Evolutionary conservation across 2,888 invertebrate genomes (phyloP), one percentile per base, ranked within the genome.

Genomic region (Didymodactylos carnosus): DNA sequence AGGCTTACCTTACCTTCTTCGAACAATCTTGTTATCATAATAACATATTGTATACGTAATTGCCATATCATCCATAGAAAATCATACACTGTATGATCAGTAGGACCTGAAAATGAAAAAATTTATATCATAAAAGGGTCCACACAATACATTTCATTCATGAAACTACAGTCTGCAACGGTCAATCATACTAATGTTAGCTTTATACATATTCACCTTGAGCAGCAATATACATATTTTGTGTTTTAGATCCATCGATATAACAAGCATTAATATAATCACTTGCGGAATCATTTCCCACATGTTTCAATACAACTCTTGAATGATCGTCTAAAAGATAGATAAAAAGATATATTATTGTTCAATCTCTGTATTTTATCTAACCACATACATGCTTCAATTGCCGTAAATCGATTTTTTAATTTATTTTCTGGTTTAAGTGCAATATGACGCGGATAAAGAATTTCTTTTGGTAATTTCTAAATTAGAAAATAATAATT

Each of bases 61-160:
- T 85, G 84, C 84, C 85, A 85, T n/a, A 84, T 80, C 84, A 86
- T 84, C 51, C 85, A 77, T 85, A 86, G 86, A 77, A 86, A 85
- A 77, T 86, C 85, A 76, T 79, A 80, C 39, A 85, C 78, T 3
- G 86, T 86, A 23, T 81, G 80, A 62, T 83, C 83, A 69, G 84
- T 81, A 46, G 85, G 85, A 53, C 83, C 83, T 82, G 71, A 2
- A 51, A 8, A 27, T n/a, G n/a, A n/a, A n/a, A n/a, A n/a, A n/a
- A n/a, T n/a, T n/a, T n/a, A n/a, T n/a, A n/a, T n/a, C n/a, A n/a
- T n/a, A n/a, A n/a, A n/a, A n/a, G n/a, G n/a, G n/a, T n/a, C n/a
- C n/a, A n/a, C n/a, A n/a, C n/a, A n/a, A n/a, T n/a, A n/a, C n/a
- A n/a, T n/a, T n/a, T n/a, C n/a, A n/a, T n/a, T n/a, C n/a, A n/a